Base-by-base conservation (phyloP, 2,113 vertebrate genomes). In the Eubucco bourcierii region DNA sequence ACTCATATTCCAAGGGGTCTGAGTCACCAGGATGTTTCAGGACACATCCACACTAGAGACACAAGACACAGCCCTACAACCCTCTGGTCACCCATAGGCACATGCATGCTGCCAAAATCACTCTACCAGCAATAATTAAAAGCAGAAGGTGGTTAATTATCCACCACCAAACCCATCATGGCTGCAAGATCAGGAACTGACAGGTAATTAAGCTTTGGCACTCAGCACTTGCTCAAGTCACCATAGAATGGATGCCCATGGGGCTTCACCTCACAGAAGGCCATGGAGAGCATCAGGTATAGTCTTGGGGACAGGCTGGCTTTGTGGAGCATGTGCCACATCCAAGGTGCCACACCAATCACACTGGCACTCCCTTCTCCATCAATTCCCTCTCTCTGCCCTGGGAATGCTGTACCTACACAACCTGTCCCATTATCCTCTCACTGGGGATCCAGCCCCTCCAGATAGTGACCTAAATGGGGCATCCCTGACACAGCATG, bases 301-400 rank as follows among this genome's bases (percentile, higher is more conserved):
- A 0, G 39, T 15, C 41, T 23, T 1, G 0, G 82, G 28, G 29
- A 28, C 28, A 29, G 28, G 3, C 52, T 21, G 70, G 66, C 79
- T 71, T 52, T 52, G 66, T 2, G 24, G 46, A 39, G 52, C 31
- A 21, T 13, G 37, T 4, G 4, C 3, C 17, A 33, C 17, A 28
- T 39, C 64, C 39, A 2, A 29, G 63, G 27, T 41, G 34, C 34
- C 60, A 63, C 60, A 8, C 1, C 16, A 13, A 27, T 17, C 6
- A 1, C 44, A 9, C 4, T 2, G 12, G 55, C 68, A 24, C 3
- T 83, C 87, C 95, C 95, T 93, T 83, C 65, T 64, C 87, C 87
- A 93, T 93, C 66, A 81, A 80, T 95, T 95, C 90, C 46, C 90
- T 79, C 76, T 90, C 88, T 29, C 13, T 50, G 4, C 3, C 84